phyloP scores from a whole-genome alignment of 2,888 invertebrate genomes.

The Caenorhabditis zanzibari region DNA sequence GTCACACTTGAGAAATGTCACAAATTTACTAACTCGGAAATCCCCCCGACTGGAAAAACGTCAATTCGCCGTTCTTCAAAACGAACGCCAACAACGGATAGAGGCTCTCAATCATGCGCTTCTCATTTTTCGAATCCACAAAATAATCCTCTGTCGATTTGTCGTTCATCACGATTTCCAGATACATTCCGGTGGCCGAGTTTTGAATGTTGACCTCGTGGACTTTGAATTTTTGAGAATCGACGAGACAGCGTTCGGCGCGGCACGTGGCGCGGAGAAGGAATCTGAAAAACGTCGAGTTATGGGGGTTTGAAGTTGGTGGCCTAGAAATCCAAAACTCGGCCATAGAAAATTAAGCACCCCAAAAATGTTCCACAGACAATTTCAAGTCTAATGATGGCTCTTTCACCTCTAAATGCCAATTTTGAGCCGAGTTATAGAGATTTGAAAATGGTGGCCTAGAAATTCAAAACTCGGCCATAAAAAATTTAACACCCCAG shows the following conservation, averaged over 20 bases:
- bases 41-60: not conserved
- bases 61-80: not conserved
- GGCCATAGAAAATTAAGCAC: no score
- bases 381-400: no score
- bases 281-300: slow-evolving; percentile 2
- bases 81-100: not conserved
- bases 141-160: not conserved
- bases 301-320: no score
- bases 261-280: not conserved
- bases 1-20: no score
- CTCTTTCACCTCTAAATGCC: no score
- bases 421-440: no score
- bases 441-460: no score
- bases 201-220: not conserved
- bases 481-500: no score
- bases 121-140: not conserved
- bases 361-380: no score
- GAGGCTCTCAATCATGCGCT: not conserved
- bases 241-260: not conserved
- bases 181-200: not conserved
- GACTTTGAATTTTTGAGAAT: not conserved
- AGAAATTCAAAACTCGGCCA: no score
- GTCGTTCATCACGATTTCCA: not conserved
- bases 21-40: not conserved
- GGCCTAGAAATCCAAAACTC: no score